A percentile compares a stretch with the other conserved stretches of the same genome.
phyloP scores from a whole-genome alignment of 2,888 invertebrate genomes.

The Drosophila tanythrix region DNA sequence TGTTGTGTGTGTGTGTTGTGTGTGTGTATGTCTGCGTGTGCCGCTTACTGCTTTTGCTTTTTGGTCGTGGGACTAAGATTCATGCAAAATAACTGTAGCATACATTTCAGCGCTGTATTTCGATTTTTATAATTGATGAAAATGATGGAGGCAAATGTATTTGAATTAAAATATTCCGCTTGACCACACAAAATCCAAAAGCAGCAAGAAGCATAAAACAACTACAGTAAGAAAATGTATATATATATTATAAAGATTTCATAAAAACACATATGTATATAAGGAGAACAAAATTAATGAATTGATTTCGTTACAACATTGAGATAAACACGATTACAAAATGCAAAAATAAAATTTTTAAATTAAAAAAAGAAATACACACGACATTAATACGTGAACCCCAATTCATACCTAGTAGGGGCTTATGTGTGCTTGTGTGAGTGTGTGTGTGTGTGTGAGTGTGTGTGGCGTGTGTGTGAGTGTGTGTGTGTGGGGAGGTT shows the following conservation, averaged over 20 bases:
- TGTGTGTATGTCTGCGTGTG: slow-evolving; percentile 23
- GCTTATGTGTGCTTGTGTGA: slow-evolving; percentile 6
- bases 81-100: slow-evolving; percentile 74
- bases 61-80: slow-evolving; percentile 13
- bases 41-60: slow-evolving; percentile 49
- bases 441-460: slow-evolving; percentile 11
- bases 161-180: slow-evolving; percentile 7
- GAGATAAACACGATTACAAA: slow-evolving; percentile 51
- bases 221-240: slow-evolving; percentile 45
- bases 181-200: slow-evolving; percentile 47
- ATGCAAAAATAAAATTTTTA: slow-evolving; percentile 39
- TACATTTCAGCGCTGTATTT: slow-evolving; percentile 63
- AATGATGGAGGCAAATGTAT: slow-evolving; percentile 9
- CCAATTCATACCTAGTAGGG: slow-evolving; percentile 16
- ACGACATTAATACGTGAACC: slow-evolving; percentile 43
- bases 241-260: slow-evolving; percentile 23
- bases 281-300: slow-evolving; percentile 30
- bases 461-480: slow-evolving; percentile 17
- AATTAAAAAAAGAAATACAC: slow-evolving; percentile 30
- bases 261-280: slow-evolving; percentile 23
- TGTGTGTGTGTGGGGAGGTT: slow-evolving; percentile 22
- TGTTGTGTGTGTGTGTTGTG: slow-evolving; percentile 12
- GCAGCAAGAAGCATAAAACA: slow-evolving; percentile 55
- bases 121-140: slow-evolving; percentile 1
- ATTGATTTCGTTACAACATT: slow-evolving; percentile 49